Base-by-base conservation (phyloP, 2,797 vertebrate genomes). In the Halcyon chelicuti region DNA sequence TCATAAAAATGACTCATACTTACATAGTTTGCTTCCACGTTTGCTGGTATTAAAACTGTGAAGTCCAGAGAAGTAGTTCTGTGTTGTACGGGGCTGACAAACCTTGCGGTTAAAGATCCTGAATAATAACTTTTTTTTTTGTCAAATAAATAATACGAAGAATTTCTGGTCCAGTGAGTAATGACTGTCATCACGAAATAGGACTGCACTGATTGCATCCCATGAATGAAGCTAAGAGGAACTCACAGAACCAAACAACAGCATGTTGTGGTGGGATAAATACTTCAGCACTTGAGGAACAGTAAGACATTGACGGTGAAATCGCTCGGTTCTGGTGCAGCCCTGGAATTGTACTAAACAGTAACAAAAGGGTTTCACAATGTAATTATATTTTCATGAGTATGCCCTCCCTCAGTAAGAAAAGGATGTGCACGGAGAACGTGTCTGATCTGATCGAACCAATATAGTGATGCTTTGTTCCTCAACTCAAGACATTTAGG, bases 1-100 rank as follows among this genome's bases (percentile, higher is more conserved):
- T 92, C 95, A 93, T 96, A 96, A 97, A 98, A 97, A 95, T 96
- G 97, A 97, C 82, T 97, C 92, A 96, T 95, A 92, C 55, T 77
- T 78, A 90, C 76, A 46, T 62, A 86, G 97, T 96, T 88, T 62
- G 80, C 10, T 82, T 83, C 77, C 80, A 61, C 46, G 37, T 90
- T 80, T 83, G n/a, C 63, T 82, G 78, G 46, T 71, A 71, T 35
- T 57, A 78, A 86, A 93, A 72, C n/a, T 63, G 82, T 75, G 92
- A 93, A 94, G 72, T 46, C 28, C 49, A 81, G 92, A 71, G 58
- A 78, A 95, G 61, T 88, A 89, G 65, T 87, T 90, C 51, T 83
- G 35, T 89, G 73, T 54, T 93, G 58, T 71, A 84, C 63, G 37
- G 68, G 88, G 57, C 55, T 94, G 88, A 82, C 67, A 96, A 95